Conservation (phyloP, 2,888 invertebrate genomes). For the Eupithecia tripunctaria region DNA sequence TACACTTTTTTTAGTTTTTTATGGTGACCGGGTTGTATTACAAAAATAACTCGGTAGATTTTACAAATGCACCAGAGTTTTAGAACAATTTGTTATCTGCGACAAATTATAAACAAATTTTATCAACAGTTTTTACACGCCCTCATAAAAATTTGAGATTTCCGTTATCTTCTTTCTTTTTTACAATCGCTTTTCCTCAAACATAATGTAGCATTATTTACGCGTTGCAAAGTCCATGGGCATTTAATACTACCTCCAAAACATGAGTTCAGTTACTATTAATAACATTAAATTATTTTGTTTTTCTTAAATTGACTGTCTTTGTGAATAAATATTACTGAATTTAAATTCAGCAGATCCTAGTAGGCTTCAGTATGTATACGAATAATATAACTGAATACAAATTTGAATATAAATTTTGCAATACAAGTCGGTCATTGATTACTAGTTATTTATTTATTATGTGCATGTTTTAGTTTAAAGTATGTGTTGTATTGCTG, state of each 20-base stretch:
- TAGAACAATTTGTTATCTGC: neutral
- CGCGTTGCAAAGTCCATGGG: neutral
- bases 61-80: neutral
- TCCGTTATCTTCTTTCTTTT: neutral
- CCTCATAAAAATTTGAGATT: neutral
- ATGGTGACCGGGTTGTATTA: conserved; percentile 43
- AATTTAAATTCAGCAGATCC: neutral
- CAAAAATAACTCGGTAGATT: conserved; percentile 19
- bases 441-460: conserved; percentile 35
- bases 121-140: neutral
- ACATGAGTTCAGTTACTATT: neutral
- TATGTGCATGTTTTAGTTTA: conserved; percentile 47
- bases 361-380: neutral
- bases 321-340: too few relatives aligned
- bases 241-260: neutral
- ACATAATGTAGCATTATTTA: neutral
- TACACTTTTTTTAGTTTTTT: conserved; percentile 30
- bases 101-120: neutral
- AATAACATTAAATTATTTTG: neutral
- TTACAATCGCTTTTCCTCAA: neutral
- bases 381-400: neutral
- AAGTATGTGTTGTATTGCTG: conserved; percentile 71
- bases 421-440: conserved; percentile 43
- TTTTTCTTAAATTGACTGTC: too few relatives aligned
- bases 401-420: conserved; percentile 18